Base-by-base conservation (phyloP, 2,888 invertebrate species). In the Caenorhabditis auriculariae region DNA sequence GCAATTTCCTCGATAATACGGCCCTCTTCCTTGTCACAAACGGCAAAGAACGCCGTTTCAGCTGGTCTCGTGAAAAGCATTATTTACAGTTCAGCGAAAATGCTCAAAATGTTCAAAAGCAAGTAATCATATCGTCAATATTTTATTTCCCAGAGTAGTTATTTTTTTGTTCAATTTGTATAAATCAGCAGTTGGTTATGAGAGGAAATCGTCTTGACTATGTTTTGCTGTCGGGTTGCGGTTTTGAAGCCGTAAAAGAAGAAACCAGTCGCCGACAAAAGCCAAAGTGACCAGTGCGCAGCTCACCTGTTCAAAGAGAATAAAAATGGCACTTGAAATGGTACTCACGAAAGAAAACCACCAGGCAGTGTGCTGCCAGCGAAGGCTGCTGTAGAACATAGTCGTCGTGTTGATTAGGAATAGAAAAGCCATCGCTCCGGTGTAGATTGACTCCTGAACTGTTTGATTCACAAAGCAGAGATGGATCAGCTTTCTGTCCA, bases 1-100 rank as follows among this genome's bases (percentile, higher is more conserved):
- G 67, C 72, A 9, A 67, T 79, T 27, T 47, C 56, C 4, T 49
- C 57, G 17, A 78, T 80, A 46, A 78, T 80, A n/a, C 56, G 59
- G 4, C 64, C 61, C 0, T 55, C 67, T n/a, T 64, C 80, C 2
- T 24, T 63, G 37, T 51, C 63, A 4, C 80, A 80, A 64, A 77
- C 75, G 2, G 56, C 66, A 1, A 80, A 79, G 62, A 80, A 80
- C 46, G 74, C 70, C 5, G 32, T 72, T 9, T 68, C 74, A 19
- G 75, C 78, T 24, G 78, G 78, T 3, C 12, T 78, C 21, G 44
- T 57, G 4, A 64, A 67, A n/a, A 71, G 72, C 4, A 48, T 73
- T 41, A 41, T 67, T 23, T 78, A 78, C 57, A 68, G 73, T 12
- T 43, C 66, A 5, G 68, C 72, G n/a, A 78, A 78, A 60, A 58